Base-by-base conservation (phyloP, 2,113 vertebrate genomes). In the Hirundichthys speculiger region DNA sequence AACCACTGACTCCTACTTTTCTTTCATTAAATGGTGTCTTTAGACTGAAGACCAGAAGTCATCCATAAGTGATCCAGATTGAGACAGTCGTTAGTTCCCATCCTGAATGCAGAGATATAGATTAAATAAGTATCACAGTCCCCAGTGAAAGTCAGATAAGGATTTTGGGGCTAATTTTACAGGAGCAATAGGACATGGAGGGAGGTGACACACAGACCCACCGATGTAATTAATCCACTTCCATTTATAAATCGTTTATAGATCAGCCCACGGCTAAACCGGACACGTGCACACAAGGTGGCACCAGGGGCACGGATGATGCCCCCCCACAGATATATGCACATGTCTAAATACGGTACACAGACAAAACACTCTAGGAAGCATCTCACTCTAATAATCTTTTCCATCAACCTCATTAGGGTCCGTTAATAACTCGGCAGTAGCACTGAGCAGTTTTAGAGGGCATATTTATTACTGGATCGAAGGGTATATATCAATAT, bases 371-470 rank as follows among this genome's bases (percentile, higher is more conserved):
- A n/a, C n/a, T n/a, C n/a, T n/a, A n/a, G n/a, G n/a, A n/a, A n/a
- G n/a, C n/a, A n/a, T n/a, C n/a, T n/a, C n/a, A n/a, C n/a, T n/a
- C n/a, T n/a, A n/a, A n/a, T n/a, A n/a, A n/a, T n/a, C n/a, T n/a
- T n/a, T n/a, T n/a, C 18, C 43, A 69, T 73, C 1, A 48, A 79
- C 34, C 20, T 3, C 64, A 64, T 73, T 27, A 42, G 58, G 27
- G 38, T 64, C 61, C 5, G 55, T 70, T 75, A 75, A 82, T 82
- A 82, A 82, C 78, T 75, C 71, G 41, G 41, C 58, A 24, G 73
- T 12, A 51, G 52, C n/a, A 2, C 61, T 11, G 10, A 71, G 66
- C 45, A 76, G 63, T 48, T 58, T 53, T 66, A 58, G 11, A 3
- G 30, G 60, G 61, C 43, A 47, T 46, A 80, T 82, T 80, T 77